Base-by-base conservation (phyloP, 2,797 vertebrate genomes). In the Rhinella marina region DNA sequence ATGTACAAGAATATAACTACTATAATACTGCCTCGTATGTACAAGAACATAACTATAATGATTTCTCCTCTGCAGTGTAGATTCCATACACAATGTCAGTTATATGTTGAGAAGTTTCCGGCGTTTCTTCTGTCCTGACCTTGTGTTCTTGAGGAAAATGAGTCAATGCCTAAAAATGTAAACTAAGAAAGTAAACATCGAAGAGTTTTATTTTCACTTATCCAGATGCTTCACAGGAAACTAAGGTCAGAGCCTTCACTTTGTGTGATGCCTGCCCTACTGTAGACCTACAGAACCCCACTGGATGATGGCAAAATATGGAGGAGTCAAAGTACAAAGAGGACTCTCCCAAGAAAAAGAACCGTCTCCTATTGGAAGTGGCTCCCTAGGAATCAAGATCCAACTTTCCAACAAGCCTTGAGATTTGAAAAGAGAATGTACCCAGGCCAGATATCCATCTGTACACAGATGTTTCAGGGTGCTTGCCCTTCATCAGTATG, bases 201-300 rank as follows among this genome's bases (percentile, higher is more conserved):
- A 68, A 56, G 27, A 13, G 50, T 57, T 84, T 54, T 82, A 0
- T 52, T 81, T 70, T 83, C 81, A 19, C 62, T 82, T 25, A 13
- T 84, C 25, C 66, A 73, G 66, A 84, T 73, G 82, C 56, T 84
- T 83, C 57, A 84, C 66, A 14, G 82, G 82, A 84, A 83, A 25
- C 50, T 12, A 50, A 73, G 68, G 27, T 84, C 68, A 48, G 17
- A 12, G 21, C 16, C 27, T 25, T 6, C 75, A 54, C n/a, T 19
- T 9, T 17, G 17, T 41, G 11, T 73, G 32, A 23, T 48, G 1
- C 25, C 7, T 27, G 52, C 27, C 61, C 10, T 29, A 16, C 8
- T 57, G 50, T 77, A 50, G 5, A 23, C 11, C 21, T 50, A 21
- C 32, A 50, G 50, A 11, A 23, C 70, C 32, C 21, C 13, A 54